Base-by-base conservation (phyloP, 2,797 vertebrate genomes). In the Remorina albescens region DNA sequence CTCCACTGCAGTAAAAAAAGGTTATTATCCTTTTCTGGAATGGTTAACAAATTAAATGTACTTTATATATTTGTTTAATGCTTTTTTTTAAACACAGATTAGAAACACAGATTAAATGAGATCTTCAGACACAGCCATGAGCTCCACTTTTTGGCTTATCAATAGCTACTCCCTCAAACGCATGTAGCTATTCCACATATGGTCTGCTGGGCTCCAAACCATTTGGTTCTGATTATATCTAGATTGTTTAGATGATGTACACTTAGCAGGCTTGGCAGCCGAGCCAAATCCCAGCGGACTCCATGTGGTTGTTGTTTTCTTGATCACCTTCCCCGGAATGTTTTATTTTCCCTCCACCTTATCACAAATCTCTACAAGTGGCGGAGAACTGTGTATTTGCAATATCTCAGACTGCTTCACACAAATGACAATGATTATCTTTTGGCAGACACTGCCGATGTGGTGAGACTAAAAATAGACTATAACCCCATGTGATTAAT, bases 211-310 rank as follows among this genome's bases (percentile, higher is more conserved):
- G 86, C 88, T 92, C 79, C 78, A 68, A 37, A 85, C 78, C 87
- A 89, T 89, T 91, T 90, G 91, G 82, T 89, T 83, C 71, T 77
- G 86, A 93, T 93, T 91, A 92, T 18, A 88, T 87, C 66, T 41
- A 84, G 83, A 90, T 87, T 88, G 90, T 92, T 91, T 77, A 85
- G 82, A 91, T 89, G 87, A 91, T 89, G 89, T 83, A 83, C 42
- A 56, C 73, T 88, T 66, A 88, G 78, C 63, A 70, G 81, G 85
- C 68, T 82, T 90, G 76, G 86, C 86, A 69, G 73, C 81, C 65
- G 25, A 78, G 26, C 47, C 53, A 28, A 79, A 78, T 83, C 89
- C 86, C 79, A 9, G 34, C 46, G 68, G 84, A 83, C 51, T 70
- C 75, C 62, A 60, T 62, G 76, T 26, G 75, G 80, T 76, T 54